Base-by-base conservation (phyloP, 2,888 invertebrate genomes). In the Chironomus riparius region DNA sequence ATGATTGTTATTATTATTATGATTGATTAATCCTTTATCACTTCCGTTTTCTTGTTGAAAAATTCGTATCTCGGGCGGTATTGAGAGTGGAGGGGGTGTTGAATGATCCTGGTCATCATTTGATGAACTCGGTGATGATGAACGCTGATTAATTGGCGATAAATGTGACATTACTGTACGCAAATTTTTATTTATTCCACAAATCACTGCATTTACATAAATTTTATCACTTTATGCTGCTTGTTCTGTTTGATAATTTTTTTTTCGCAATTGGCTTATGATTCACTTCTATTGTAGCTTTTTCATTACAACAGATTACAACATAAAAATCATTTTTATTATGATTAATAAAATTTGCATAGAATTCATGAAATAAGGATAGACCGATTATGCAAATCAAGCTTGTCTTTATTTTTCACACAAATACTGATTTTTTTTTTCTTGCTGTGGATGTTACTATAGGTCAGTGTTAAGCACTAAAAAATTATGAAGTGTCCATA, bases 401-500 rank as follows among this genome's bases (percentile, higher is more conserved):
- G 7, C 65, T 74, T 21, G 74, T 74, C 74, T 74, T 74, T 74
- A 74, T 74, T 74, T 48, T 74, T 68, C 24, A 2, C 10, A 56
- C 56, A 38, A 38, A 10, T 10, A 38, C 38, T 38, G 38, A 38
- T 38, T 38, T 38, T 38, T 38, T 38, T 38, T 10, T 38, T 1
- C 2, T 10, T 3, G 7, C 10, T 47, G 65, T 18, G 15, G 13
- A 38, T 68, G 48, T 74, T 74, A 61, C 68, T 74, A 22, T 47
- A 74, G 74, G 74, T 74, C 74, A 74, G 74, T 74, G 47, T n/a
- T 62, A 38, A 68, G 68, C 74, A 74, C 62, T 73, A 74, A 74
- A n/a, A 38, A 74, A 73, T 73, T 13, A 50, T 50, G 56, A 56
- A 71, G 68, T 68, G 65, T 65, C 65, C 65, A 65, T 68, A n/a